phyloP scores from a whole-genome alignment of 2,797 vertebrate species.

The Leptatherina wallacei region DNA sequence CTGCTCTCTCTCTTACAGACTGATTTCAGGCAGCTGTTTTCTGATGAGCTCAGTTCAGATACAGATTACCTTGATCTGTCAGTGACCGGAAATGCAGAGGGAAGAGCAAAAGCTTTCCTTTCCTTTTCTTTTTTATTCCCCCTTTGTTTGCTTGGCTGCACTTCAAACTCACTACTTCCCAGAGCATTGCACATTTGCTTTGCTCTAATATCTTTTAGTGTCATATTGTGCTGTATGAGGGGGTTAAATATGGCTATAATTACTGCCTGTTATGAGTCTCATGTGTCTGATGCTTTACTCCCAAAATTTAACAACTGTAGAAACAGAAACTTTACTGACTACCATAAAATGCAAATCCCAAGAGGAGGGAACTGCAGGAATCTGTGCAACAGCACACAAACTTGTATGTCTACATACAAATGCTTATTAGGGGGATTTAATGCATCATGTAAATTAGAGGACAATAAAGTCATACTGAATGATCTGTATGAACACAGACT shows the following conservation, averaged over 20 bases:
- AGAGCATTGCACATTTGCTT: slow-evolving; percentile 54
- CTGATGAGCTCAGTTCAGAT: slow-evolving; percentile 56
- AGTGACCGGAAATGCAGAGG: slow-evolving; percentile 48
- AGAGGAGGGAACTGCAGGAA: slow-evolving; percentile 46
- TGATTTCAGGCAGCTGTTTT: slow-evolving; percentile 71
- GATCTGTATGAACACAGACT: neutral
- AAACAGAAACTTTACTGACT: slow-evolving; percentile 79
- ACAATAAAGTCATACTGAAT: neutral
- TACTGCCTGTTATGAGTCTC: slow-evolving; percentile 76
- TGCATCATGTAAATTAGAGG: neutral
- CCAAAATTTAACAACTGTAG: slow-evolving; percentile 77
- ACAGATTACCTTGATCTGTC: slow-evolving; percentile 74
- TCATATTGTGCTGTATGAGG: slow-evolving; percentile 52
- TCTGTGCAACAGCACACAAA: slow-evolving; percentile 13
- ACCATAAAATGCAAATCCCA: slow-evolving; percentile 76
- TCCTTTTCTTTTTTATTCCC: slow-evolving; percentile 43
- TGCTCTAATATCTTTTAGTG: slow-evolving; percentile 48
- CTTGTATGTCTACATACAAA: neutral
- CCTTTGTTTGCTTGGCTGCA: slow-evolving; percentile 43
- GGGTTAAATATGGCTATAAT: slow-evolving; percentile 74
- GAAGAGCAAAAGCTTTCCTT: slow-evolving; percentile 54
- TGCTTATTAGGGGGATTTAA: slow-evolving; percentile 4
- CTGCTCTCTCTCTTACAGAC: slow-evolving; percentile 45
- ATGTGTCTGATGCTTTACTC: slow-evolving; percentile 75
- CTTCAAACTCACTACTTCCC: slow-evolving; percentile 54